Evolutionary conservation across 2,797 vertebrate genomes (phyloP).

Genomic region (Acipenser oxyrinchus): DNA sequence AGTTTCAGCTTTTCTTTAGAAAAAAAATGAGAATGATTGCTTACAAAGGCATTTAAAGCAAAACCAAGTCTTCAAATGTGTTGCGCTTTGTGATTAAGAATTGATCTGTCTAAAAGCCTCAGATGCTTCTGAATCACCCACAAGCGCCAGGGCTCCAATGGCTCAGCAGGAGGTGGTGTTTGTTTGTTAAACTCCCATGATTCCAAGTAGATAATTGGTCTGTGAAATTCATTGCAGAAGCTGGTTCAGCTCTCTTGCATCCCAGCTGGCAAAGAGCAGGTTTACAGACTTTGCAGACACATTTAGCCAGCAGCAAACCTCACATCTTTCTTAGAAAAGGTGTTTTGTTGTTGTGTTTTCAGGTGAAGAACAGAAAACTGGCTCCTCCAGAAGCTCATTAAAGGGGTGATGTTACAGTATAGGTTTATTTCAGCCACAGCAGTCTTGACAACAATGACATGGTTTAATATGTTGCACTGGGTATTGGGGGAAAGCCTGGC

Average conservation of each 20-base stretch:
- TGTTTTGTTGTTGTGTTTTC: constrained; percentile 74
- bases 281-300: constrained; percentile 78
- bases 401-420: constrained; percentile 71
- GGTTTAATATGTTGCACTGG: constrained; percentile 69
- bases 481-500: constrained; percentile 66
- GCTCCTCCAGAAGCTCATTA: constrained; percentile 72
- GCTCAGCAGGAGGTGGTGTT: constrained; percentile 80
- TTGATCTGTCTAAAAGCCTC: constrained; percentile 81
- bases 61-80: constrained; percentile 70
- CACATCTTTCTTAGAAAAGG: constrained; percentile 75
- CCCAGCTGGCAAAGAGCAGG: constrained; percentile 72
- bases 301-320: constrained; percentile 77
- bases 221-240: constrained; percentile 83
- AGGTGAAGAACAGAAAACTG: constrained; percentile 66
- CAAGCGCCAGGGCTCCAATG: constrained; percentile 71
- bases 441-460: constrained; percentile 70
- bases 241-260: constrained; percentile 75
- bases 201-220: constrained; percentile 93
- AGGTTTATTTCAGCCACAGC: constrained; percentile 72
- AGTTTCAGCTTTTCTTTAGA: constrained; percentile 62
- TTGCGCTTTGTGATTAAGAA: constrained; percentile 79
- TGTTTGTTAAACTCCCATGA: constrained; percentile 92
- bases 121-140: constrained; percentile 75
- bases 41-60: constrained; percentile 73
- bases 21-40: constrained; percentile 68